phyloP scores from a whole-genome alignment of 2,113 vertebrate genomes.

The Tautogolabrus adspersus region DNA sequence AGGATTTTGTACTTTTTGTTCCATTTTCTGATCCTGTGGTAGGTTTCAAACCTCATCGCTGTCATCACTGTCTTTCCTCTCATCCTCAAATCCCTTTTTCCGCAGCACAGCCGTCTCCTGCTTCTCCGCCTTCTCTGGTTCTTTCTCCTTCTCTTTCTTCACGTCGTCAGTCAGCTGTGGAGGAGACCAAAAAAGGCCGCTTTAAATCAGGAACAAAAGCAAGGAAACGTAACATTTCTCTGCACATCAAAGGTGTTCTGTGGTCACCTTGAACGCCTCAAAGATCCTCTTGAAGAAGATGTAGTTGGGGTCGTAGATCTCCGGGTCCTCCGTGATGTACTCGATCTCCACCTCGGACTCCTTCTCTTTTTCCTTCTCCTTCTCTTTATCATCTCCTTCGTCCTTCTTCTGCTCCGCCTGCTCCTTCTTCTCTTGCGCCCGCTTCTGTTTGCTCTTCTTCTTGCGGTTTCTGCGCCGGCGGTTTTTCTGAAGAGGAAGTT shows the following conservation, averaged over 20 bases:
- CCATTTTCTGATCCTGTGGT: slow-evolving; percentile 16
- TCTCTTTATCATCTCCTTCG: slow-evolving; percentile 9
- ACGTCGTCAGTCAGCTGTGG: slow-evolving; percentile 90
- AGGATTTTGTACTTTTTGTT: neutral
- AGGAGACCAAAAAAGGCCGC: rapidly evolving
- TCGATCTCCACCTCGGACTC: slow-evolving; percentile 90
- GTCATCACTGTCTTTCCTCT: slow-evolving; percentile 90
- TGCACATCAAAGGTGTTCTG: neutral
- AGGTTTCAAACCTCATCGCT: slow-evolving; percentile 82
- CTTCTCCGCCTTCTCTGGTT: slow-evolving; percentile 89
- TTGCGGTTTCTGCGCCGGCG: slow-evolving; percentile 91
- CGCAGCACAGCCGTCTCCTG: slow-evolving; percentile 83
- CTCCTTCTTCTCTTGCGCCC: slow-evolving; percentile 82
- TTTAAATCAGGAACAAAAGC: slow-evolving; percentile 1
- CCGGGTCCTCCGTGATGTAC: slow-evolving; percentile 91
- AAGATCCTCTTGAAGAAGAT: slow-evolving; percentile 96
- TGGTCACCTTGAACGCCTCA: slow-evolving; percentile 91
- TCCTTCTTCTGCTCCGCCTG: slow-evolving; percentile 70
- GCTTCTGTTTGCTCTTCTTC: slow-evolving; percentile 89
- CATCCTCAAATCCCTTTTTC: slow-evolving; percentile 91
- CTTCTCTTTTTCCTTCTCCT: slow-evolving; percentile 60
- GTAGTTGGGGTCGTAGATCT: slow-evolving; percentile 93
- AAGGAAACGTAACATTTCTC: neutral
- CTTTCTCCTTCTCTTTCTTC: slow-evolving; percentile 95
- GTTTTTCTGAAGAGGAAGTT: slow-evolving; percentile 84